Evolutionary conservation across 2,113 vertebrate species (phyloP).

Genomic region (Bubo blakistoni): DNA sequence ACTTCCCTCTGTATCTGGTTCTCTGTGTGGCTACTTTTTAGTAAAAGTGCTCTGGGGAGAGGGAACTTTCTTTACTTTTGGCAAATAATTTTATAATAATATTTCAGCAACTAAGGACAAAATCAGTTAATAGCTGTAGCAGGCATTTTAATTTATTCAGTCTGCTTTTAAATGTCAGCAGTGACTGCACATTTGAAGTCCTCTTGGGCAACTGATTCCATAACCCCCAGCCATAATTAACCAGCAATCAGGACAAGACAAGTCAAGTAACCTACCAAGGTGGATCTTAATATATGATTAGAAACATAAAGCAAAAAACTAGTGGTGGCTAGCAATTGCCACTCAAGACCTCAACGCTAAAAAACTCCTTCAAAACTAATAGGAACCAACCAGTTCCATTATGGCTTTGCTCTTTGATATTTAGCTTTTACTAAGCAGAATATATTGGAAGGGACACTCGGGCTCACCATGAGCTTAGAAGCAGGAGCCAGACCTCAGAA

Average conservation of each 20-base stretch:
- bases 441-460: background rate
- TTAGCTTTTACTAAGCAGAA: background rate
- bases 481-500: background rate
- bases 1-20: background rate
- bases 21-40: background rate
- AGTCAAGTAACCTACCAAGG: background rate
- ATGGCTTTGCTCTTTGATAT: background rate
- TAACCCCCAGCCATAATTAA: background rate
- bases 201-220: background rate
- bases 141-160: constrained; percentile 3
- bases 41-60: background rate
- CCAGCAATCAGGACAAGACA: background rate
- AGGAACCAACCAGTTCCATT: background rate
- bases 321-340: accelerated
- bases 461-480: background rate
- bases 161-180: background rate
- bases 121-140: background rate
- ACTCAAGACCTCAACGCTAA: background rate
- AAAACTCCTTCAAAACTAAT: background rate
- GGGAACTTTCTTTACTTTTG: background rate
- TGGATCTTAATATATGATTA: background rate
- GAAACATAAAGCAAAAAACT: background rate
- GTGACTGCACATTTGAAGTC: background rate
- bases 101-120: constrained; percentile 5
- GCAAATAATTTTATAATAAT: background rate